Evolutionary conservation across 2,888 invertebrate species (phyloP).

Genomic region (Odontocolon sp.): DNA sequence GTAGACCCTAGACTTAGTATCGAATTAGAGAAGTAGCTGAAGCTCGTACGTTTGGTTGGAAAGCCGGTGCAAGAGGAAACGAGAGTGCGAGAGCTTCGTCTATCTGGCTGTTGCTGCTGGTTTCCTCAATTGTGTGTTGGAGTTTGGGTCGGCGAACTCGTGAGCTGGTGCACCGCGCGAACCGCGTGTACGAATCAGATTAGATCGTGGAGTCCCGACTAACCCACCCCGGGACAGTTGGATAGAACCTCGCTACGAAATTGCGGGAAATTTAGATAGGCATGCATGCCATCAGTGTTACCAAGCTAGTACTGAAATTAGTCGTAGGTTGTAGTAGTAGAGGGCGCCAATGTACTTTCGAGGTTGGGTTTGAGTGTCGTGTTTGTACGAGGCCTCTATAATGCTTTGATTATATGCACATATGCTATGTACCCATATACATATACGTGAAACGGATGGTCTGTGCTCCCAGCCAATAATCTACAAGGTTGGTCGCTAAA

Average conservation of each 20-base stretch:
- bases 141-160: constrained; percentile 67
- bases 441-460: not conserved
- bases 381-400: constrained; percentile 4
- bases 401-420: not conserved
- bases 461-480: not conserved
- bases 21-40: constrained; percentile 26
- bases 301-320: constrained; percentile 40
- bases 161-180: constrained; percentile 44
- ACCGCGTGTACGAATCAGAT: constrained; percentile 72
- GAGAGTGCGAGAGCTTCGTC: constrained; percentile 34
- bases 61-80: constrained; percentile 5
- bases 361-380: constrained; percentile 11
- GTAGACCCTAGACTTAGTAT: constrained; percentile 4
- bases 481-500: not conserved
- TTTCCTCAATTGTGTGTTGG: constrained; percentile 49
- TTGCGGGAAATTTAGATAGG: constrained; percentile 62
- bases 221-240: constrained; percentile 51
- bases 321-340: constrained; percentile 3
- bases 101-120: constrained; percentile 36
- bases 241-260: constrained; percentile 64
- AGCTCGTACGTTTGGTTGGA: constrained; percentile 1
- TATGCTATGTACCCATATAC: constrained; percentile 14
- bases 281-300: constrained; percentile 41
- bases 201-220: constrained; percentile 65
- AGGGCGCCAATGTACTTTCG: constrained; percentile 6